Percentiles rank a stretch among this genome's conserved stretches.
Conservation (phyloP, 2,113 vertebrate species). For the Rafetus swinhoei region DNA sequence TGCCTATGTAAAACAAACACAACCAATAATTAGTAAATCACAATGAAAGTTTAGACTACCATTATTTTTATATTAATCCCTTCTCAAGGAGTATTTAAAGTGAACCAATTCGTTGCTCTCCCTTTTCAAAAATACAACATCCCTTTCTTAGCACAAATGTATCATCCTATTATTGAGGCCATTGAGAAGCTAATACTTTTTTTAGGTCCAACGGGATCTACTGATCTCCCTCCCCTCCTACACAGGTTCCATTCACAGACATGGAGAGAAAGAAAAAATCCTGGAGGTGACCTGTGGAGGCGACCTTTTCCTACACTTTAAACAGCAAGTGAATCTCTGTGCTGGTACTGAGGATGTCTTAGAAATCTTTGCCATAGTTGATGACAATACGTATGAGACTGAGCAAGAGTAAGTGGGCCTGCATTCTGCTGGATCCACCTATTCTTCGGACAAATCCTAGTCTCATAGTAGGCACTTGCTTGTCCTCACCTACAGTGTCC, state of each 20-base stretch:
- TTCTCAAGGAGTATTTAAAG: neutral
- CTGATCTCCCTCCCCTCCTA: neutral
- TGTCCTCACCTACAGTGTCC: neutral
- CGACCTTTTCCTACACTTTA: neutral
- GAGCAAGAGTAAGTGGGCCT: neutral
- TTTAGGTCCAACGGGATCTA: neutral
- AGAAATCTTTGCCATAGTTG: rapidly evolving
- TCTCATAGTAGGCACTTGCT: neutral
- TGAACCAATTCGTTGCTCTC: neutral
- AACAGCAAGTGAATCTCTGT: neutral
- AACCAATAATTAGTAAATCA: neutral
- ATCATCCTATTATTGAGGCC: neutral
- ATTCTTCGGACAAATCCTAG: neutral
- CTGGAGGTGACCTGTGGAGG: neutral
- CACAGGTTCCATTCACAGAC: neutral
- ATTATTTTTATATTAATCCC: neutral
- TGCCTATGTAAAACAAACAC: neutral
- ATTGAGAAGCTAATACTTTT: neutral
- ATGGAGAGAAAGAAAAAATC: neutral
- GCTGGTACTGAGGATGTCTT: neutral
- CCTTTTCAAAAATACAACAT: neutral
- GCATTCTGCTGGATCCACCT: neutral
- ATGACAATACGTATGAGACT: neutral
- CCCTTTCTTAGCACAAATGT: neutral
- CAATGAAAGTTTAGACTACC: neutral